Evolutionary conservation across 2,113 vertebrate species (phyloP).

Genomic region (Scartelaos histophorus): DNA sequence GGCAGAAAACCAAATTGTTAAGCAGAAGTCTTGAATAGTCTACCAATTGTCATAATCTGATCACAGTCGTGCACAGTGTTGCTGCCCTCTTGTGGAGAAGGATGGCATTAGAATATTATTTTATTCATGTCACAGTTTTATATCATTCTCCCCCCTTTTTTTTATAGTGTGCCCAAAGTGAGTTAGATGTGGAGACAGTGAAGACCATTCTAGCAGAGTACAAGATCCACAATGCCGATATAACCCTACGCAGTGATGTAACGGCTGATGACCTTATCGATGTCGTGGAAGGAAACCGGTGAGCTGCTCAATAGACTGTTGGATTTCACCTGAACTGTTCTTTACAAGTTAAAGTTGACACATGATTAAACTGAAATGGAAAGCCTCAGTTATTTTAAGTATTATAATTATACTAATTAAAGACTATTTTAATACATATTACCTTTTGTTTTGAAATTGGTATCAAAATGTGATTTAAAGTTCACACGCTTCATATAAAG

Average conservation of each 20-base stretch:
- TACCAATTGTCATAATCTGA: neutral
- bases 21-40: too few relatives aligned
- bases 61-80: neutral
- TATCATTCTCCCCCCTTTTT: neutral
- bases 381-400: too few relatives aligned
- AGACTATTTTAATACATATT: too few relatives aligned
- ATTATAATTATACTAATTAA: too few relatives aligned
- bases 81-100: slow-evolving; percentile 30
- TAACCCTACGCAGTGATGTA: slow-evolving; percentile 91
- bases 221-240: slow-evolving; percentile 96
- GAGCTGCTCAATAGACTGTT: slow-evolving; percentile 34
- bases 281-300: slow-evolving; percentile 97
- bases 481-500: too few relatives aligned
- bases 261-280: slow-evolving; percentile 98
- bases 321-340: too few relatives aligned
- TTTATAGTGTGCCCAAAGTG: slow-evolving; percentile 87
- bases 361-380: too few relatives aligned
- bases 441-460: too few relatives aligned
- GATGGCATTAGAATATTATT: neutral
- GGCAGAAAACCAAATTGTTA: too few relatives aligned
- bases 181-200: slow-evolving; percentile 92
- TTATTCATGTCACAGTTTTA: neutral
- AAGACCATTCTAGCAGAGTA: slow-evolving; percentile 97
- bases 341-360: too few relatives aligned
- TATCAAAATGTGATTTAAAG: too few relatives aligned